Conservation (phyloP, 2,113 vertebrate genomes). For the Nanorana parkeri region DNA sequence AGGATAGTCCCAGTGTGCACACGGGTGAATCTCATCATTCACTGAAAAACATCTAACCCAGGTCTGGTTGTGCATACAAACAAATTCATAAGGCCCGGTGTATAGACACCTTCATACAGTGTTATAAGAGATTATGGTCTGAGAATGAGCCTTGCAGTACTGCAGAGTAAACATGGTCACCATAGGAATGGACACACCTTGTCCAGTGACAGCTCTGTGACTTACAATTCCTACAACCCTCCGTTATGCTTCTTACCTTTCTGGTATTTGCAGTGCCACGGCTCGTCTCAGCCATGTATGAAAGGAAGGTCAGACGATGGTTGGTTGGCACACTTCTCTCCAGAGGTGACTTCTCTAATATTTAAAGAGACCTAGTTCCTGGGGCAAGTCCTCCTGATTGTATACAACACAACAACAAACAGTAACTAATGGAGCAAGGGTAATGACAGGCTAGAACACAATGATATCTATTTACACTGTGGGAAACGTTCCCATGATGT, state of each 20-base stretch:
- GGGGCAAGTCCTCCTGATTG: background rate
- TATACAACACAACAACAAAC: background rate
- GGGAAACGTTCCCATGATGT: no score
- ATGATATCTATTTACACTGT: no score
- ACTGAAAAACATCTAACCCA: no score
- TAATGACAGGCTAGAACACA: no score
- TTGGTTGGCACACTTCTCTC: background rate
- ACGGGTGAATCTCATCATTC: no score
- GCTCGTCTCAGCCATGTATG: background rate
- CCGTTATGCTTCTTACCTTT: slow-evolving; percentile 40
- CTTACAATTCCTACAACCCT: background rate
- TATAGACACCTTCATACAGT: no score
- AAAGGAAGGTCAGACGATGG: no score
- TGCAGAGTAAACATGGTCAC: background rate
- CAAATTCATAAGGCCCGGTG: no score
- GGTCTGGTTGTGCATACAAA: no score
- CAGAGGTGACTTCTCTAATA: background rate
- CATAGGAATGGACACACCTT: slow-evolving; percentile 26
- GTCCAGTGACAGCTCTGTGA: background rate
- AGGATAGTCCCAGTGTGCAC: no score
- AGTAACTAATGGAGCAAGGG: slow-evolving; percentile 10
- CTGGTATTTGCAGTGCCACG: background rate
- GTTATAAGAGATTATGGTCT: no score
- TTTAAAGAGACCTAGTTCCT: background rate
- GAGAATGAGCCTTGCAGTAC: background rate